Conservation (phyloP, 2,888 invertebrate species). For the Synergus laeviventris region DNA sequence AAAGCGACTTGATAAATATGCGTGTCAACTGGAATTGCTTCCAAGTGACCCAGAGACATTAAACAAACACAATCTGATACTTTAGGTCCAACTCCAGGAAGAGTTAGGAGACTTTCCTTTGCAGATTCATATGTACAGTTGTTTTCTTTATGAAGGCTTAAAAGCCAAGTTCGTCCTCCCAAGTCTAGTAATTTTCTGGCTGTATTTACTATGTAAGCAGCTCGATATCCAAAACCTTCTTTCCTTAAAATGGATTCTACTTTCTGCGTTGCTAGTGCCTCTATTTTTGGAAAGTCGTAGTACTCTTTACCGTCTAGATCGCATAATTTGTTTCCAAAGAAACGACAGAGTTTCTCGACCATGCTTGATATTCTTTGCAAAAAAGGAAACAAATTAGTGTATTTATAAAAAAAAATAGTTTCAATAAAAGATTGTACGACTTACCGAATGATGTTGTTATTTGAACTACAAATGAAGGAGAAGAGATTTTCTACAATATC, state of each 20-base stretch:
- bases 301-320: conserved; percentile 81
- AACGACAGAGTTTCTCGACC: conserved; percentile 90
- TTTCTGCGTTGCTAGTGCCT: conserved; percentile 78
- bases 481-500: conserved; percentile 95
- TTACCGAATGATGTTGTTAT: conserved; percentile 94
- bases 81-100: conserved; percentile 96
- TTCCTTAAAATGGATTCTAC: conserved; percentile 85
- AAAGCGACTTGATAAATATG: conserved; percentile 96
- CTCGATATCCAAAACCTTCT: conserved; percentile 91
- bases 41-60: conserved; percentile 94
- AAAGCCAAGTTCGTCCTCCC: conserved; percentile 86
- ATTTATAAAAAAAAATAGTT: neutral
- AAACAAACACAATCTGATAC: conserved; percentile 98
- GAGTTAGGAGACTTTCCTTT: conserved; percentile 83
- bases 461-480: conserved; percentile 97
- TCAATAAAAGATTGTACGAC: neutral
- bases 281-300: conserved; percentile 89
- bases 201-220: conserved; percentile 89
- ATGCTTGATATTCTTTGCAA: conserved; percentile 88
- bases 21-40: conserved; percentile 96
- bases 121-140: conserved; percentile 85
- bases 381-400: neutral
- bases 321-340: conserved; percentile 89
- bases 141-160: conserved; percentile 78
- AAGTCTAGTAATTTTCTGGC: conserved; percentile 83